Base-by-base conservation (phyloP, 2,797 vertebrate species). In the Miichthys miiuy region DNA sequence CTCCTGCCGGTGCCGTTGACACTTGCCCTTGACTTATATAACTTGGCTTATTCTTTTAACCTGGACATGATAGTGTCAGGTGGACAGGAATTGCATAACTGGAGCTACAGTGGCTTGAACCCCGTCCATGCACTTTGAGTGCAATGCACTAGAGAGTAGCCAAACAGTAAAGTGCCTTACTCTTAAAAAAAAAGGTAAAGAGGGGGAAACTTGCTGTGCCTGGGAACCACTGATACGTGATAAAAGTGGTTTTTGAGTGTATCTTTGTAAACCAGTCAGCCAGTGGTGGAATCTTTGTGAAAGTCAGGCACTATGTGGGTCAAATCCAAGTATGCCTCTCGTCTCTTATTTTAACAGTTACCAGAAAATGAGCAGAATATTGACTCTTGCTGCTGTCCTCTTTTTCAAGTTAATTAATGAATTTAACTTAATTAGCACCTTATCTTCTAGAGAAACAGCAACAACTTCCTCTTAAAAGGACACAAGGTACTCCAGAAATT, bases 121-220 rank as follows among this genome's bases (percentile, higher is more conserved):
- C 56, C 34, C 30, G 47, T 56, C 58, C 27, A 18, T 55, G 54
- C 20, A 65, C 54, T 61, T 68, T 56, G 44, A 77, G 51, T 47
- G 38, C 55, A 46, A 46, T 34, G 18, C 60, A 66, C 55, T 27
- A 30, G 73, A 21, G 50, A 77, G 54, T 55, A 61, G 79, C 66
- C 62, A 74, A 34, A 82, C 25, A 30, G 25, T 56, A 73, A 85
- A 83, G 76, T 60, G 68, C 62, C 61, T 72, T 64, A 72, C 61
- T 67, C 56, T 47, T 66, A 82, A 67, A 80, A 44, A 44, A 44
- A 44, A 14, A 5, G 57, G 42, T 71, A 73, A 72, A 73, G 57
- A 51, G 6, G 60, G 60, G 4, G 34, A 60, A 74, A 64, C n/a
- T 14, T 8, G 17, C 50, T 75, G 65, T 58, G 55, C 50, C 72